phyloP scores from a whole-genome alignment of 2,113 vertebrate genomes.

The Aegotheles bennettii region DNA sequence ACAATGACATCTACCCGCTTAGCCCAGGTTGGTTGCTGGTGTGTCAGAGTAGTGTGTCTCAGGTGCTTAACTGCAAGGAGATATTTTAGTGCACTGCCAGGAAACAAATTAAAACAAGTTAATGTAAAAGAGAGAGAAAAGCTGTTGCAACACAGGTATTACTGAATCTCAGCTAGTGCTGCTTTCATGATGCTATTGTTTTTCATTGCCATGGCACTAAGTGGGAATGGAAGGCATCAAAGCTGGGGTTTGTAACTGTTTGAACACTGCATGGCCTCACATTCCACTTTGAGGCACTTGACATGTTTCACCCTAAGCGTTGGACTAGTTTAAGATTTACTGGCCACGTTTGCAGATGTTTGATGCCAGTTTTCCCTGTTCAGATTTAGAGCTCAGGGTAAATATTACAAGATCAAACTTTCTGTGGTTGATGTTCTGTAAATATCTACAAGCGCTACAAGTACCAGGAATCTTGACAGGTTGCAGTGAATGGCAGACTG shows the following conservation, averaged over 20 bases:
- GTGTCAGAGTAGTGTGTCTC: accelerated
- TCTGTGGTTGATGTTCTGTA: slow-evolving; percentile 4
- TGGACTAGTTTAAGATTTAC: not conserved
- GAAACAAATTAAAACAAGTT: not conserved
- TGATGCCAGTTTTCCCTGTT: not conserved
- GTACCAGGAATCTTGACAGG: not conserved
- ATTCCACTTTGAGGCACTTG: not conserved
- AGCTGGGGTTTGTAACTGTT: not conserved
- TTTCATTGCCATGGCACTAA: not conserved
- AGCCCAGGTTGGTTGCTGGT: slow-evolving; percentile 78
- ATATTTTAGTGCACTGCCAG: not conserved
- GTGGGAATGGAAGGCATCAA: not conserved
- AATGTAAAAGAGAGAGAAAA: not conserved
- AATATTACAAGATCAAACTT: not conserved
- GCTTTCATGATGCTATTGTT: not conserved
- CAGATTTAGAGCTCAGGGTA: not conserved
- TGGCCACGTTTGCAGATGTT: not conserved
- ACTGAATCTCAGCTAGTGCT: not conserved
- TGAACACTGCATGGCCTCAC: not conserved
- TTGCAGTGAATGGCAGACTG: not conserved
- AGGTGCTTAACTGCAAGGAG: not conserved
- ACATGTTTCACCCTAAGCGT: not conserved
- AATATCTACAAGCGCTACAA: not conserved
- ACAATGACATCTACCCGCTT: slow-evolving; percentile 82
- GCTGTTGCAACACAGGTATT: not conserved